Base-by-base conservation (phyloP, 2,797 vertebrate genomes). In the Falco rusticolus region DNA sequence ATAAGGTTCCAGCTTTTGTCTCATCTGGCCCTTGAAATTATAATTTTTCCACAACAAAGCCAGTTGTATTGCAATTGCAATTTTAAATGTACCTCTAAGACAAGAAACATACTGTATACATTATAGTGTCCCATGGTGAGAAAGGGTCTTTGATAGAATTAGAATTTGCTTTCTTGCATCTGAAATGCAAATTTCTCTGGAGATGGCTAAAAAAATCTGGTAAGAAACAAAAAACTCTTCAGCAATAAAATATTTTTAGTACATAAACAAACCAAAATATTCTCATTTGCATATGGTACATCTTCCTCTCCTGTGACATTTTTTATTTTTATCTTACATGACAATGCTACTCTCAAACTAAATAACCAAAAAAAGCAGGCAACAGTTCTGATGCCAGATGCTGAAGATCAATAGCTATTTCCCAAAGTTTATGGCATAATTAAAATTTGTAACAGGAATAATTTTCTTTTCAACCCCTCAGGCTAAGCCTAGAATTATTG, bases 371-470 rank as follows among this genome's bases (percentile, higher is more conserved):
- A 94, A 96, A 95, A 86, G 64, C 85, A 96, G 87, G 70, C 66
- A 4, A 93, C 96, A 79, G 94, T 97, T 97, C 96, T 97, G 85
- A 95, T 74, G 88, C 94, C 96, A 98, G 95, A 97, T 97, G 95
- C 93, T 97, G 91, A 97, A 97, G 97, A 98, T 98, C 98, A 98
- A 98, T 98, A 98, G 96, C 94, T 96, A 97, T 96, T 98, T 98
- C 91, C 79, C 87, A 89, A 97, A 97, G 95, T 98, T 98, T 98
- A 98, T 95, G 86, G 97, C 90, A 97, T 97, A 98, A 98, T 98
- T 98, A 98, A 98, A 98, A 98, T 97, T 96, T 98, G 95, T 96
- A 98, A 97, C 96, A 97, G 96, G 91, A 97, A 98, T 98, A 97
- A 97, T 98, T 97, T 98, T 97, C 94, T 97, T 96, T 95, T 97